Base-by-base conservation (phyloP, 2,113 vertebrate species). In the Emydocephalus ijimae region DNA sequence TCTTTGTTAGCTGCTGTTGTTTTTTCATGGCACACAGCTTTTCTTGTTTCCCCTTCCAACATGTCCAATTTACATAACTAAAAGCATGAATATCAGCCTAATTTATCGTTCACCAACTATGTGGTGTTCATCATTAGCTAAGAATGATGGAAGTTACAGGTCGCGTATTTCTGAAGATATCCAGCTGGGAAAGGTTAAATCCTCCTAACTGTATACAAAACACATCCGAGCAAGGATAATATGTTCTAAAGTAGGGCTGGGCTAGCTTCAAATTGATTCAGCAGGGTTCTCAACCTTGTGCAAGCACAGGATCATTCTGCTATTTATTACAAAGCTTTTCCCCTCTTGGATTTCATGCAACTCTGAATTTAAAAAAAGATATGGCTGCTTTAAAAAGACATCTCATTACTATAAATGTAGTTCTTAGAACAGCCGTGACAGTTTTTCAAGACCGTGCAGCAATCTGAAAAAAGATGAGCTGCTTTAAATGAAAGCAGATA, bases 21-120 rank as follows among this genome's bases (percentile, higher is more conserved):
- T 81, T 81, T 10, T 81, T 81, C 18, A 43, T 81, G 34, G 74
- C 34, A 81, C 20, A 4, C 74, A 21, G 34, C 34, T 81, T 91
- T n/a, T 74, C 94, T 96, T 94, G 91, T 88, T 92, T 97, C 97
- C 96, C 95, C 96, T 97, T 3, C 34, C 7, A 5, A 8, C 55
- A 11, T 96, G 96, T 96, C 96, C 94, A 95, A 95, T 89, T 95
- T 94, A 96, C 94, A 85, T 90, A 97, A 97, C 11, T 34, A 97
- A 91, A 64, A 96, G 48, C 39, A 64, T 89, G 56, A 88, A 52
- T 34, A 43, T 6, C 43, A 91, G 5, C n/a, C 50, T 55, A 85
- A 91, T 59, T 85, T 54, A 85, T 74, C n/a, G 85, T 48, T 34
- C 18, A 81, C 74, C 34, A 81, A 81, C 34, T 81, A 43, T 0